Evolutionary conservation across 1,140 invertebrate species (phyloP), one percentile per base, ranked within the genome.

Genomic region (Halesus radiatus): DNA sequence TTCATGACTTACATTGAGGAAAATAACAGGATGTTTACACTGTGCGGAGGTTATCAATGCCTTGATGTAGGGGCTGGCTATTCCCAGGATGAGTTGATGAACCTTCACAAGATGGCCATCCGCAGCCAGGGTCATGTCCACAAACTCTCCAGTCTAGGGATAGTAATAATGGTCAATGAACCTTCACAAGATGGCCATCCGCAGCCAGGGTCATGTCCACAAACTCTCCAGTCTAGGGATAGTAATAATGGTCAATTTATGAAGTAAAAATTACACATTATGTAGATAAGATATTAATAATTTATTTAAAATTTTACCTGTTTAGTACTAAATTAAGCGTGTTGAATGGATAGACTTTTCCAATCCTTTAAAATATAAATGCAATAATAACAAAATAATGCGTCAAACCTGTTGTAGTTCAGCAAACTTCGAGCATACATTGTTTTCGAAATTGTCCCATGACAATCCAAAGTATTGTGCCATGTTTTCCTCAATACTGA

Each of bases 201-300:
- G 94, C 94, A 22, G 94, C 94, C 75, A 96, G 84, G 2, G 94
- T 95, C 84, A 95, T 94, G 86, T 96, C 94, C 16, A 95, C 94
- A 86, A 95, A 91, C 75, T 94, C 92, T 80, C 93, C 93, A 84
- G 92, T 93, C 86, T 94, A 90, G 18, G 93, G 85, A 32, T 20
- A 77, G n/a, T 18, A 56, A 56, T 56, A 56, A 18, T 56, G n/a
- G 20, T 20, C n/a, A 56, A 5, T 56, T 56, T 56, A 7, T 7
- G 1, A 18, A 22, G n/a, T 18, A 7, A 56, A 56, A 18, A 56
- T 56, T n/a, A n/a, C 20, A 18, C 18, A 22, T 8, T 0, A 1
- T 54, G 16, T n/a, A 54, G 4, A 3, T n/a, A n/a, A n/a, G n/a
- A 54, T 54, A 54, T 4, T 54, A n/a, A 4, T 16, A 7, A 16